Conservation (phyloP, 2,888 invertebrate genomes). For the Nezara viridula region DNA sequence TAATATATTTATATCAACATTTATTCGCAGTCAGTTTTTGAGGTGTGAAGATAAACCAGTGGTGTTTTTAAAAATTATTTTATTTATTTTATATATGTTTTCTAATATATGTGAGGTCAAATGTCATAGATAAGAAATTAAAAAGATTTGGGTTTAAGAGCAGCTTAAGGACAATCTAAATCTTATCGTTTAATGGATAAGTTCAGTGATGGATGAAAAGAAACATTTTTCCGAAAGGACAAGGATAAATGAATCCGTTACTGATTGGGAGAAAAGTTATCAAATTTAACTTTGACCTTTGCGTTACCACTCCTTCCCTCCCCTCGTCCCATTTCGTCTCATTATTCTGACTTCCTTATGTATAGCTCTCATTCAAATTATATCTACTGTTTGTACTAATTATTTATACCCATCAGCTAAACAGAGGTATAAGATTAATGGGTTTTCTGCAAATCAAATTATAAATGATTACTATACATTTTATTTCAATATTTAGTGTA, state of each 20-base stretch:
- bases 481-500: too few relatives aligned
- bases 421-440: too few relatives aligned
- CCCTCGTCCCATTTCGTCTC: background rate
- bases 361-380: background rate
- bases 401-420: too few relatives aligned
- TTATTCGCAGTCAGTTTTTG: too few relatives aligned
- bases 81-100: too few relatives aligned
- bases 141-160: background rate
- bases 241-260: background rate
- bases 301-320: background rate
- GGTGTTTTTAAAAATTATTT: too few relatives aligned
- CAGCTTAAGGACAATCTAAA: background rate
- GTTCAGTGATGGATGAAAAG: background rate
- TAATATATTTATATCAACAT: too few relatives aligned
- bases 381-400: too few relatives aligned
- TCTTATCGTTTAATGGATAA: background rate
- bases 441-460: too few relatives aligned
- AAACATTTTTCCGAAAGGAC: background rate
- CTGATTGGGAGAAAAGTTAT: constrained; percentile 1
- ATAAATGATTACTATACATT: too few relatives aligned
- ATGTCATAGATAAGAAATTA: background rate
- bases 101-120: background rate
- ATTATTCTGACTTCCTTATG: background rate
- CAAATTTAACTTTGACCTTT: constrained; percentile 16
- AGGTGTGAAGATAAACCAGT: too few relatives aligned